Conservation (phyloP, 2,113 vertebrate genomes). For the Balaenoptera acutorostrata region DNA sequence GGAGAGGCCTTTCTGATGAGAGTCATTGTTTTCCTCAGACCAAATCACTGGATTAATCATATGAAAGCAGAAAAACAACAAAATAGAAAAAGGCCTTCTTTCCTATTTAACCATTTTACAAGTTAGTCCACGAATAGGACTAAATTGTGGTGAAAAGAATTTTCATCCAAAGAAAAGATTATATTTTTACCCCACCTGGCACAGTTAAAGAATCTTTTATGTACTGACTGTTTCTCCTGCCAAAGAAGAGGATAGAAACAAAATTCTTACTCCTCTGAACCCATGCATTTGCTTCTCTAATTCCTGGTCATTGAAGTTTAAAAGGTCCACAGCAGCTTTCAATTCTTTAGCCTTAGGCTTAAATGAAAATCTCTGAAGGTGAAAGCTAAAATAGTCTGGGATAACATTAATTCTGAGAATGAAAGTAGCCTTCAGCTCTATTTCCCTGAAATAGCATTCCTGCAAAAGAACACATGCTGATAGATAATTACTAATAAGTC, state of each 20-base stretch:
- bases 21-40: not conserved
- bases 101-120: not conserved
- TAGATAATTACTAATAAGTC: not conserved
- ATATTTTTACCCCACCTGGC: not conserved
- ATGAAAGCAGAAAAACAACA: not conserved
- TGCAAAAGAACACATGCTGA: not conserved
- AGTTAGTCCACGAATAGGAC: not conserved
- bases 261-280: not conserved
- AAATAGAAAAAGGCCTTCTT: not conserved
- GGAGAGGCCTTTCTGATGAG: not conserved
- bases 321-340: not conserved
- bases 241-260: not conserved
- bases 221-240: not conserved
- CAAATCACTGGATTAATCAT: not conserved
- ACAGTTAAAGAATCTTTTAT: not conserved
- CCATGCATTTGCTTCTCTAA: not conserved
- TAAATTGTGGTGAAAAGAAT: not conserved
- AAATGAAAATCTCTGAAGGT: not conserved
- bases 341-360: not conserved
- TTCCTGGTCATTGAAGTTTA: not conserved
- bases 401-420: not conserved
- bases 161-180: not conserved
- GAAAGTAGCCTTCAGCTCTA: not conserved
- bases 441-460: not conserved
- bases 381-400: not conserved